phyloP scores from a whole-genome alignment of 2,888 invertebrate genomes.

The Drosophila peninsularis region DNA sequence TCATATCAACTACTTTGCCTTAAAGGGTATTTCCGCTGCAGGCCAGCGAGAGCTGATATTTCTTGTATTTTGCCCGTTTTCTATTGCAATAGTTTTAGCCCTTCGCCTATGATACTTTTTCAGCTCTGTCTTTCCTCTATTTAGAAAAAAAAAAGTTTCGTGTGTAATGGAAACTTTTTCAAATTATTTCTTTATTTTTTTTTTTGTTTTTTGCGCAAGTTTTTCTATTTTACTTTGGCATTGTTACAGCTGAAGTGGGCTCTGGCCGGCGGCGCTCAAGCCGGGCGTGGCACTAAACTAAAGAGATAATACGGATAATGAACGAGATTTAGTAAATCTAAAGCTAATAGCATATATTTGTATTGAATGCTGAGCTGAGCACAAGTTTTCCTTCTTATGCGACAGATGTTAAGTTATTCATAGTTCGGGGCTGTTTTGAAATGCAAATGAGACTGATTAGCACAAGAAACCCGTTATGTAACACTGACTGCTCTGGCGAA shows the following conservation, averaged over 20 bases:
- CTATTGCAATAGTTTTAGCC: slow-evolving; percentile 23
- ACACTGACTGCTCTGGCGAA: background rate
- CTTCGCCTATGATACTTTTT: slow-evolving; percentile 26
- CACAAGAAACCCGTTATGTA: slow-evolving; percentile 13
- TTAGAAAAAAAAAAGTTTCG: slow-evolving; percentile 41
- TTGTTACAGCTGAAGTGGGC: slow-evolving; percentile 22
- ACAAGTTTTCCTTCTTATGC: background rate
- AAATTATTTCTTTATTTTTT: slow-evolving; percentile 18
- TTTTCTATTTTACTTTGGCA: slow-evolving; percentile 25
- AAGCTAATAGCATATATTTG: background rate
- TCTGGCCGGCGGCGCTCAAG: background rate
- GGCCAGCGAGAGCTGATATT: background rate
- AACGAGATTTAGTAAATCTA: slow-evolving; percentile 20
- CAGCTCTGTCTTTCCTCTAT: slow-evolving; percentile 29
- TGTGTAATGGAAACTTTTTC: slow-evolving; percentile 41
- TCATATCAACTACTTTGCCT: no score
- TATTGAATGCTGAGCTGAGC: slow-evolving; percentile 2
- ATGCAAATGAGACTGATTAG: slow-evolving; percentile 31
- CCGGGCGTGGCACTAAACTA: background rate
- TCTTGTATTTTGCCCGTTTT: background rate
- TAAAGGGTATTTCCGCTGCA: background rate
- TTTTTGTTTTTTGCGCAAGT: slow-evolving; percentile 25
- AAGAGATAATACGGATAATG: slow-evolving; percentile 15
- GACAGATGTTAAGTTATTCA: background rate
- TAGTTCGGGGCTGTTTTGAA: slow-evolving; percentile 7